Evolutionary conservation across 2,888 invertebrate species (phyloP).

Genomic region (Melanostoma mellinum): DNA sequence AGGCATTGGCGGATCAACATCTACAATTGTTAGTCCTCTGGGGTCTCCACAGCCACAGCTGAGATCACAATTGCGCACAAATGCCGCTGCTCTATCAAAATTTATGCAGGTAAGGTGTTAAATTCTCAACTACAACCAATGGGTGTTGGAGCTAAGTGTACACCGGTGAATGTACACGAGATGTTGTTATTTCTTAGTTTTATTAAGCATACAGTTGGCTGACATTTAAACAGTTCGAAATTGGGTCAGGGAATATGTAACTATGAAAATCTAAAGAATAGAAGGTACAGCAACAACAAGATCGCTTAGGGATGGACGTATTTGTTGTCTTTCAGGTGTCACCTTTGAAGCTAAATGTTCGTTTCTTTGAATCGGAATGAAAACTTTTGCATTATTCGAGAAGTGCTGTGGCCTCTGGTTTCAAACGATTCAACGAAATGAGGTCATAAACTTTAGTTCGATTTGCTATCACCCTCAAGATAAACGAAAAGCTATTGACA

Average conservation of each 20-base stretch:
- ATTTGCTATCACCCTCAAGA: slow-evolving; percentile 28
- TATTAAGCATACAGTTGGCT: slow-evolving; percentile 56
- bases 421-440: slow-evolving; percentile 18
- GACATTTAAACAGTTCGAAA: slow-evolving; percentile 66
- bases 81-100: slow-evolving; percentile 86
- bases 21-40: slow-evolving; percentile 82
- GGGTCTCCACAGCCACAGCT: slow-evolving; percentile 83
- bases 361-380: slow-evolving; percentile 17
- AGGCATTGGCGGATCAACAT: slow-evolving; percentile 82
- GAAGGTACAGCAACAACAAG: slow-evolving; percentile 3
- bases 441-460: slow-evolving; percentile 33
- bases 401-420: neutral
- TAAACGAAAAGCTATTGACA: slow-evolving; percentile 36
- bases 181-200: slow-evolving; percentile 51
- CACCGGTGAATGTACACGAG: slow-evolving; percentile 54
- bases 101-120: slow-evolving; percentile 85
- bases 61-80: slow-evolving; percentile 85
- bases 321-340: slow-evolving; percentile 38
- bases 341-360: slow-evolving; percentile 5
- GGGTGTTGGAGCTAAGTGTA: slow-evolving; percentile 10
- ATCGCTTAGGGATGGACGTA: slow-evolving; percentile 54
- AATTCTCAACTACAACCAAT: neutral
- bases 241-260: slow-evolving; percentile 51
- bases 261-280: slow-evolving; percentile 55
- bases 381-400: slow-evolving; percentile 7